Evolutionary conservation across 2,888 invertebrate species (phyloP).

Genomic region (Stenoptilia bipunctidactyla): DNA sequence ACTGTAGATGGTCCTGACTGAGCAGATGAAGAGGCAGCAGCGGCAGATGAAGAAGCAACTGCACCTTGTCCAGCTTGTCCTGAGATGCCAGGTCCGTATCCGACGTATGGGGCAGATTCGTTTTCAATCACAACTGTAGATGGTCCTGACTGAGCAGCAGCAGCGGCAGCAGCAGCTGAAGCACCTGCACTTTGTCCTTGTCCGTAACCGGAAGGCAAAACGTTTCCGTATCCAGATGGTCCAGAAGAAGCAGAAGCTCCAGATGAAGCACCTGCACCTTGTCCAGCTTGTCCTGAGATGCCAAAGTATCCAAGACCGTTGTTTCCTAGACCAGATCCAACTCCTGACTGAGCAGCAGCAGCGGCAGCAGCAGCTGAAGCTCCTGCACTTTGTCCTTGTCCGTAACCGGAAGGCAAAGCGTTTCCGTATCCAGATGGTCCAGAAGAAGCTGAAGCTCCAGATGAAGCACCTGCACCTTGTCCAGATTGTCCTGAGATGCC

Average conservation of each 20-base stretch:
- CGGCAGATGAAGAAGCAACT: not conserved
- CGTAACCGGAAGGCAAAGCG: too few species aligned
- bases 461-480: too few species aligned
- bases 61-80: too few species aligned
- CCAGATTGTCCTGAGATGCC: too few species aligned
- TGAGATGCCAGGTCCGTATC: too few species aligned
- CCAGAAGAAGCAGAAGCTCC: not conserved
- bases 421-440: too few species aligned
- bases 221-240: not conserved
- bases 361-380: not conserved
- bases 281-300: not conserved
- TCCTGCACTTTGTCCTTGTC: not conserved
- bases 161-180: not conserved
- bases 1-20: not conserved
- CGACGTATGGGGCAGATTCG: too few species aligned
- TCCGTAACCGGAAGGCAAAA: not conserved
- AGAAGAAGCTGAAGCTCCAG: too few species aligned
- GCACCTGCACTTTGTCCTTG: not conserved
- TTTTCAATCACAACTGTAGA: too few species aligned
- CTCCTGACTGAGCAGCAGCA: not conserved
- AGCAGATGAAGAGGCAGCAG: not conserved
- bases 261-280: not conserved
- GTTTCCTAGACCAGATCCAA: not conserved
- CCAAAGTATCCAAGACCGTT: not conserved
- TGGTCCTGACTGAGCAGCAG: too few species aligned